phyloP scores from a whole-genome alignment of 2,113 vertebrate species.

The Melanerpes aurifrons region DNA sequence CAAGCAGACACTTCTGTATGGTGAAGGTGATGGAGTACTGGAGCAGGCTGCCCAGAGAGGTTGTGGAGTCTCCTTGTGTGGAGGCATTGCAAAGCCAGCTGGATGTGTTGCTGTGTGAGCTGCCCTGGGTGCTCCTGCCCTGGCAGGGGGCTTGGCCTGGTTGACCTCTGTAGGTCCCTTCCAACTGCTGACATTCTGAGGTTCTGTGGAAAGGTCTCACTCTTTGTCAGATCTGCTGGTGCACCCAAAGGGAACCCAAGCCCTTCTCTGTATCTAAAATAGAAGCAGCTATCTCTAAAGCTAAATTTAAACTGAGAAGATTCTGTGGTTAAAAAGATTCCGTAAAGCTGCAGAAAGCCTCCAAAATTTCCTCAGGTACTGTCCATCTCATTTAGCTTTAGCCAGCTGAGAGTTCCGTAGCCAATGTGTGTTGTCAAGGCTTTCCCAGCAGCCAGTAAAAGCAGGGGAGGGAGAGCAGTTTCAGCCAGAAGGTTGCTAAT shows the following conservation, averaged over 20 bases:
- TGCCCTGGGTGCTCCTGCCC: too few species aligned
- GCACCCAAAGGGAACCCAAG: neutral
- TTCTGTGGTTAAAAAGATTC: neutral
- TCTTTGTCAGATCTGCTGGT: conserved; percentile 15
- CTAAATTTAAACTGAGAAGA: conserved; percentile 7
- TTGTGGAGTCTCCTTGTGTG: too few species aligned
- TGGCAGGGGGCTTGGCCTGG: too few species aligned
- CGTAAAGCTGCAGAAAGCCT: neutral
- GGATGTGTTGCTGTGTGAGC: too few species aligned
- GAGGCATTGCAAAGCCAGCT: too few species aligned
- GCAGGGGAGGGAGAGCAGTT: neutral
- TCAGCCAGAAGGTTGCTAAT: neutral
- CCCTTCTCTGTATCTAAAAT: neutral
- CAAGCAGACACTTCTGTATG: too few species aligned
- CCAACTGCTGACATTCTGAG: too few species aligned
- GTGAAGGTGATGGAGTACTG: too few species aligned
- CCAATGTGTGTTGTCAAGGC: neutral
- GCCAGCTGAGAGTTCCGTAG: neutral
- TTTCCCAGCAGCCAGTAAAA: neutral
- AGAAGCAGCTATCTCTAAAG: neutral
- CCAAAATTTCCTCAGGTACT: neutral
- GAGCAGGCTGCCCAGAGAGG: too few species aligned
- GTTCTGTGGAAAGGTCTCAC: neutral
- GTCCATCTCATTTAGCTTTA: neutral
- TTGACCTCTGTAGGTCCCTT: too few species aligned